phyloP scores from a whole-genome alignment of 2,113 vertebrate genomes.

The Etia nguti region DNA sequence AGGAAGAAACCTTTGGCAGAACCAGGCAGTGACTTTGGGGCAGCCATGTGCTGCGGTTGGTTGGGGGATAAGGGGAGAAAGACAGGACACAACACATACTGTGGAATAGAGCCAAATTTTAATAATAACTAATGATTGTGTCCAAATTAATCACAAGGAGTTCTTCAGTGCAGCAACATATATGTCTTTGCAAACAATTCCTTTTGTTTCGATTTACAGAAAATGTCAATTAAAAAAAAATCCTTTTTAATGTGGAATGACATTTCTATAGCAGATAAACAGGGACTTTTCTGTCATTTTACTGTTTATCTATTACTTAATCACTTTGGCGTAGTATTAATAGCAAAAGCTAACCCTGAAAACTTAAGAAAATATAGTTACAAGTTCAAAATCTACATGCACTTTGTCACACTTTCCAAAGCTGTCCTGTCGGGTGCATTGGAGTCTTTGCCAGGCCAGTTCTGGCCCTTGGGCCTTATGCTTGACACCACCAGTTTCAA shows the following conservation, averaged over 20 bases:
- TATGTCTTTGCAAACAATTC: background rate
- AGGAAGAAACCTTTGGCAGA: background rate
- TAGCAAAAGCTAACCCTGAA: background rate
- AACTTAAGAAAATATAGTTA: background rate
- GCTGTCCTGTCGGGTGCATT: background rate
- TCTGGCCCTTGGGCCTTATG: background rate
- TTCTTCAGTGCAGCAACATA: background rate
- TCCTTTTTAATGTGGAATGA: background rate
- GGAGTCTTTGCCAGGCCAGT: background rate
- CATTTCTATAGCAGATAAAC: background rate
- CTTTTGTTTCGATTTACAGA: background rate
- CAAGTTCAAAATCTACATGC: background rate
- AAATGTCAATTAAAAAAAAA: background rate
- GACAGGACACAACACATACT: background rate
- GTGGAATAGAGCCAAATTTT: background rate
- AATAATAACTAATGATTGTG: background rate
- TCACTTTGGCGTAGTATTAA: background rate
- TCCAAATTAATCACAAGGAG: background rate
- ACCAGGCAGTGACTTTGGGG: background rate
- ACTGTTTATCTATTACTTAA: background rate
- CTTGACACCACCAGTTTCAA: background rate
- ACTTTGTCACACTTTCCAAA: background rate
- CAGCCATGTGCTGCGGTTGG: background rate
- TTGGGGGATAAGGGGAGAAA: background rate
- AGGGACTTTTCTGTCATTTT: background rate